A percentile compares a stretch with the other conserved stretches of the same genome.
phyloP scores from a whole-genome alignment of 2,113 vertebrate species.

The Chauna torquata region DNA sequence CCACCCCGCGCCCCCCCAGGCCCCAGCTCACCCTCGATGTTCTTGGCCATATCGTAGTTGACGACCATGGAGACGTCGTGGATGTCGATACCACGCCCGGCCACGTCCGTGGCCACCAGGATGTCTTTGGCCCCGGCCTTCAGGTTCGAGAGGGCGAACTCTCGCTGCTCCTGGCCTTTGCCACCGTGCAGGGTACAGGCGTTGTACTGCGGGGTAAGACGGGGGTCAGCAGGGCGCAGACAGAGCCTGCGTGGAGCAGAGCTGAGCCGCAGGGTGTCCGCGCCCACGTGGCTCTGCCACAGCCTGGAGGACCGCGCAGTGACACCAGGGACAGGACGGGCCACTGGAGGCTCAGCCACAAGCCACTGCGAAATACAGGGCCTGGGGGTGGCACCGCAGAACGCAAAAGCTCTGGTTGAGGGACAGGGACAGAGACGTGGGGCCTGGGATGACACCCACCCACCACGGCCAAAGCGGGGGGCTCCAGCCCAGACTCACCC shows the following conservation, averaged over 20 bases:
- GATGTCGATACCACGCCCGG: constrained; percentile 97
- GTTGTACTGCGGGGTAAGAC: constrained; percentile 83
- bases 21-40: constrained; percentile 89
- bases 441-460: not conserved
- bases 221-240: rapidly evolving
- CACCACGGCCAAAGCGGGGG: rapidly evolving
- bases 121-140: constrained; percentile 98
- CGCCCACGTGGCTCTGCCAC: rapidly evolving
- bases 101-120: constrained; percentile 96
- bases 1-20: rapidly evolving
- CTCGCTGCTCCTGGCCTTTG: constrained; percentile 97
- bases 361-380: no score
- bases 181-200: constrained; percentile 97
- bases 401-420: no score
- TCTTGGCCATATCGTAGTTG: constrained; percentile 99
- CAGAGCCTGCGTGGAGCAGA: no score
- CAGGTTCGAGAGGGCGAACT: constrained; percentile 97
- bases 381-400: no score
- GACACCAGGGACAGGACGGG: no score
- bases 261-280: rapidly evolving
- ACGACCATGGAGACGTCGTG: constrained; percentile 98
- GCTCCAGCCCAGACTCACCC: constrained; percentile 76
- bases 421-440: not conserved
- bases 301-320: no score
- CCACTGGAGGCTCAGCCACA: no score